Conservation (phyloP, 2,888 invertebrate species). For the Isotomurus palustris region DNA sequence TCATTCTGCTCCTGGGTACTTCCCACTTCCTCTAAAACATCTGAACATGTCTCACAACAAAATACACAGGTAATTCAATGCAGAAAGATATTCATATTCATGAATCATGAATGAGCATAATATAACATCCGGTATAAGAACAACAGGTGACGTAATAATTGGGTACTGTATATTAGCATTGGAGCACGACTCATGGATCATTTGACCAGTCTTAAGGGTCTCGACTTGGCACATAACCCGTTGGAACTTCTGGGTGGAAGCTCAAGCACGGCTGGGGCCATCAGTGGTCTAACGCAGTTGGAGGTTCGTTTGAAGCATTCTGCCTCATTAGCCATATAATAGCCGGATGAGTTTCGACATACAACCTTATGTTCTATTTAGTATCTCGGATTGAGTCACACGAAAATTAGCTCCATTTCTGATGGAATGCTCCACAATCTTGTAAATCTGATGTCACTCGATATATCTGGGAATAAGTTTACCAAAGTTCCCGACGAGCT, state of each 20-base stretch:
- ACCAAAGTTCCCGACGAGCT: conserved; percentile 35
- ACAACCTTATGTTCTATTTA: conserved; percentile 1
- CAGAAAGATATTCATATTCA: neutral
- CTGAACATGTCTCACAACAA: conserved; percentile 35
- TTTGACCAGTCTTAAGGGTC: conserved; percentile 60
- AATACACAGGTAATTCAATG: conserved; percentile 34
- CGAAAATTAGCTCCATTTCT: conserved; percentile 28
- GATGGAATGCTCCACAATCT: conserved; percentile 43
- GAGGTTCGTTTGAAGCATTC: conserved; percentile 52
- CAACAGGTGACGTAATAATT: conserved; percentile 52
- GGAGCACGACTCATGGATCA: conserved; percentile 79
- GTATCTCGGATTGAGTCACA: conserved; percentile 32
- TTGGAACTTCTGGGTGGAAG: conserved; percentile 62
- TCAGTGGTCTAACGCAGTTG: conserved; percentile 60
- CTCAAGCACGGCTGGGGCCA: conserved; percentile 47
- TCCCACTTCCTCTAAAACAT: conserved; percentile 31
- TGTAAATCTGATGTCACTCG: conserved; percentile 18
- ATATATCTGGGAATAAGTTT: conserved; percentile 31
- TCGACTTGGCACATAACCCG: conserved; percentile 71
- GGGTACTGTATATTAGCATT: no score
- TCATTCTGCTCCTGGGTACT: conserved; percentile 20
- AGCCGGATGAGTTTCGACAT: neutral
- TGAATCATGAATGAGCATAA: conserved; percentile 1
- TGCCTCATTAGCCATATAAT: neutral
- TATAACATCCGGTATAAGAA: no score